These are phyloP conservation scores for Tachysurus fulvidraco DNA, from an alignment of 2,113 vertebrate genomes.

Conservation along the genomic window DNA sequence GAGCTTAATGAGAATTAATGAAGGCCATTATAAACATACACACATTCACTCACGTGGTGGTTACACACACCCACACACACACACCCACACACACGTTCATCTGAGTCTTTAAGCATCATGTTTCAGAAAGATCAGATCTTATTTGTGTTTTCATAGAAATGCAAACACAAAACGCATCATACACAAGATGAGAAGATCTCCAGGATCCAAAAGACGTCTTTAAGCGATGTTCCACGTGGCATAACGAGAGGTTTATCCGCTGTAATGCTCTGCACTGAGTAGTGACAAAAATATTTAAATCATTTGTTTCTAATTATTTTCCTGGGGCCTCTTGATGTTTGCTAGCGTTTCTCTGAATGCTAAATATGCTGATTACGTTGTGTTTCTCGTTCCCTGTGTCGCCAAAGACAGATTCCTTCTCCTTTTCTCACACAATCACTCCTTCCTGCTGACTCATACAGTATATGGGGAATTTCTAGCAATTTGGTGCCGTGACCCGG, in stretches of 20 bases:
- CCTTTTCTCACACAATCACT: too few species aligned
- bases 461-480: background rate
- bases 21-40: slow-evolving; percentile 45
- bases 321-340: background rate
- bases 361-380: background rate
- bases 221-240: background rate
- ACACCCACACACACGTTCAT: slow-evolving; percentile 14
- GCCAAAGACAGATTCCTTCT: background rate
- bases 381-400: background rate
- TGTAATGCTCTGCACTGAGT: background rate
- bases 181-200: background rate
- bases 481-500: background rate
- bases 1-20: slow-evolving; percentile 67
- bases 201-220: background rate
- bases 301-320: background rate
- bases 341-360: background rate
- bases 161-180: background rate
- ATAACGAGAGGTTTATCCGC: background rate
- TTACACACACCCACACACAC: slow-evolving; percentile 18
- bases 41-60: slow-evolving; percentile 4
- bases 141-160: background rate
- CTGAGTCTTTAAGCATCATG: slow-evolving; percentile 1
- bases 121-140: background rate
- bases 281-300: background rate
- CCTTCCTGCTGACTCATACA: background rate